These are phyloP conservation scores for Aphelenchoides fujianensis DNA, from an alignment of 1,140 invertebrate genomes.

Conservation along the genomic window DNA sequence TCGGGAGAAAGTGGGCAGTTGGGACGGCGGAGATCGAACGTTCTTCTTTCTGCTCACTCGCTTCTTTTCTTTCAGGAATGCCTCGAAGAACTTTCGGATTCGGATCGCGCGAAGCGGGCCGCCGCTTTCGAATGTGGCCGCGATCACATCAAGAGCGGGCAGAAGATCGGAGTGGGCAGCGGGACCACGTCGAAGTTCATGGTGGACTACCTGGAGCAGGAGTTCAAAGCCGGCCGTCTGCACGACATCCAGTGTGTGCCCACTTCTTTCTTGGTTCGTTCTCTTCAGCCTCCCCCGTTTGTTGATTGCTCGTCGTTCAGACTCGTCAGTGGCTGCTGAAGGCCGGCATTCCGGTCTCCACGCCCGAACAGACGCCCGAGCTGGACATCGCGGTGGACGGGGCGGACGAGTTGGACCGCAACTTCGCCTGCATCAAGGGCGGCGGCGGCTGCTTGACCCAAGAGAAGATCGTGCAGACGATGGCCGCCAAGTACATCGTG, in stretches of 20 bases:
- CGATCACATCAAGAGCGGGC: slow-evolving; percentile 9
- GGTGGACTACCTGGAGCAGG: slow-evolving; percentile 25
- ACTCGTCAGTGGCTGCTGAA: slow-evolving; percentile 28
- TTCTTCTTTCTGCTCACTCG: background rate
- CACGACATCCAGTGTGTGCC: slow-evolving; percentile 35
- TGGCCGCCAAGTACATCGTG: slow-evolving; percentile 25
- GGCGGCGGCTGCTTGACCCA: slow-evolving; percentile 37
- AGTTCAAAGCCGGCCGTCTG: slow-evolving; percentile 17
- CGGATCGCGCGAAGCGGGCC: background rate
- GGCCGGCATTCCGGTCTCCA: slow-evolving; percentile 23
- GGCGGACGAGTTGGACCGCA: slow-evolving; percentile 31
- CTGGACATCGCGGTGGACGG: slow-evolving; percentile 30
- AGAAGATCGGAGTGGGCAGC: slow-evolving; percentile 27
- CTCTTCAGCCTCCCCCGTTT: slow-evolving; percentile 11
- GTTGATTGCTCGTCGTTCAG: slow-evolving; percentile 23
- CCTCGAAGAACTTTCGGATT: background rate
- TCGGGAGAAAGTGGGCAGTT: too few species aligned
- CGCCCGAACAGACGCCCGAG: slow-evolving; percentile 4
- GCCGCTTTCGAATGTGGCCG: slow-evolving; percentile 5
- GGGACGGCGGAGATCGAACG: background rate
- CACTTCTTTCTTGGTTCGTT: slow-evolving; percentile 29
- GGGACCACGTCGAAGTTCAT: slow-evolving; percentile 30
- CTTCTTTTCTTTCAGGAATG: background rate
- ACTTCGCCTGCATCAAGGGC: slow-evolving; percentile 27
- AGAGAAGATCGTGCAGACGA: slow-evolving; percentile 38